Evolutionary conservation across 2,888 invertebrate genomes (phyloP), one percentile per base, ranked within the genome.

Genomic region (Phaonia tiefii): DNA sequence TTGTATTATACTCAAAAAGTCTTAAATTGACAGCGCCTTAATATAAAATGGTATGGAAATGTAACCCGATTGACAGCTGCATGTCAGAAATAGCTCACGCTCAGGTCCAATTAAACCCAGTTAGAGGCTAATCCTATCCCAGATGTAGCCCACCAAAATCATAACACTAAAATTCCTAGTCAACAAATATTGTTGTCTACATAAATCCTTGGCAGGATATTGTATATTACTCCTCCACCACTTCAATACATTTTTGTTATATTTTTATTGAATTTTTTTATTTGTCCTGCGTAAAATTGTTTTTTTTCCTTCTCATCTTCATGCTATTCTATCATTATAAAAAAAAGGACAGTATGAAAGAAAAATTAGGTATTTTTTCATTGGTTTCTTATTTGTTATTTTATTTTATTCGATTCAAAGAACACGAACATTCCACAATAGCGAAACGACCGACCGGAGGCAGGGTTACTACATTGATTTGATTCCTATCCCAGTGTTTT

Each of bases 281-380:
- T 66, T 44, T 66, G 46, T 26, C 11, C 20, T 39, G 66, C 51
- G 20, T 67, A 51, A 67, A 51, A 67, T 67, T 49, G 65, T 37
- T 0, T 44, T 44, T 65, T 65, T 42, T 65, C 31, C 37, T 17
- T 37, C 17, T 15, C 37, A 60, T 63, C 10, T 20, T 22, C 20
- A 20, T 17, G n/a, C n/a, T 15, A 15, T 49, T 17, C 20, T 17
- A 58, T 31, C 58, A 25, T 65, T 46, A 44, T 20, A 25, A 44
- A 44, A 20, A 65, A 44, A 65, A 44, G 49, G 37, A 20, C 46
- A 66, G 26, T 65, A 46, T 49, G 49, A 51, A 51, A 46, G 58
- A 56, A 70, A 67, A 46, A 58, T 71, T 58, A 58, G 31, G 71
- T 26, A 71, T 58, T 58, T 42, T 58, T 71, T 58, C 44, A 58